These are phyloP conservation scores for Onychomys torridus DNA, from an alignment of 2,797 vertebrate species.

Conservation along the genomic window DNA sequence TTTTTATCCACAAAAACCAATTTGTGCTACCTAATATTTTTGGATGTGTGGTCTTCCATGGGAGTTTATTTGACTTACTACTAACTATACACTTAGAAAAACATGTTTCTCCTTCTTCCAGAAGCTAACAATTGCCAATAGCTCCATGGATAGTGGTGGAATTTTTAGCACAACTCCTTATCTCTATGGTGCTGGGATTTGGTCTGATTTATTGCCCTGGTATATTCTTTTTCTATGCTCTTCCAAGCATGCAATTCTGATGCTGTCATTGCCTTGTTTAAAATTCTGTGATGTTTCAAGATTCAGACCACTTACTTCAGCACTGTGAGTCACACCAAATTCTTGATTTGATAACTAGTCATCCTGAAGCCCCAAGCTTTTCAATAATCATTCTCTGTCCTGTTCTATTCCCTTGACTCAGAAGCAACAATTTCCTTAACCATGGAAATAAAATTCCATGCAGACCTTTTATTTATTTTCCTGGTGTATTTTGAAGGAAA, in stretches of 20 bases:
- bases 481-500: background rate
- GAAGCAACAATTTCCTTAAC: background rate
- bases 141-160: background rate
- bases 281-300: background rate
- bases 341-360: background rate
- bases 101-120: background rate
- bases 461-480: background rate
- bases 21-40: background rate
- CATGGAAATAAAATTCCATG: background rate
- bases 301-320: background rate
- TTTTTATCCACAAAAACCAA: background rate
- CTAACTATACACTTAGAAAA: background rate
- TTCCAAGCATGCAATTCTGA: background rate
- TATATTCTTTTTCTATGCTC: constrained; percentile 19
- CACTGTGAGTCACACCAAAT: too few relatives aligned
- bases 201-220: background rate
- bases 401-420: background rate
- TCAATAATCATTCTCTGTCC: background rate
- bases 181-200: background rate
- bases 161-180: background rate
- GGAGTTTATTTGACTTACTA: background rate
- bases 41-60: background rate
- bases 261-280: background rate
- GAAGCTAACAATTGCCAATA: background rate
- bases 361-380: background rate